Evolutionary conservation across 2,113 vertebrate species (phyloP).

Genomic region (Pygoscelis adeliae): DNA sequence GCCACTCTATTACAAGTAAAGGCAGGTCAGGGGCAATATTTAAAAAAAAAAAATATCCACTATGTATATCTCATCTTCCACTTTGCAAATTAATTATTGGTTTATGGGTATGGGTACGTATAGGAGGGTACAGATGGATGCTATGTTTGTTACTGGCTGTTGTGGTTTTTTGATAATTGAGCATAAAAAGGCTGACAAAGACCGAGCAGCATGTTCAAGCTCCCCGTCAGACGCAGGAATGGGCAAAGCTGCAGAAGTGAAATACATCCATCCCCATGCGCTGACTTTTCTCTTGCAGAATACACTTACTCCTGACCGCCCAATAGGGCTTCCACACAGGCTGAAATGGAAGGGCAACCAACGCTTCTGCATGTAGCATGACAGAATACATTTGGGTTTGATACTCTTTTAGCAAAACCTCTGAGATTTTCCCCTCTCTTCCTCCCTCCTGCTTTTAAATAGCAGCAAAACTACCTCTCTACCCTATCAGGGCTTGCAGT

Average conservation of each 20-base stretch:
- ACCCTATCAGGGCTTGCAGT: not conserved
- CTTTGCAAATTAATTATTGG: not conserved
- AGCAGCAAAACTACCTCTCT: not conserved
- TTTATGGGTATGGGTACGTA: not conserved
- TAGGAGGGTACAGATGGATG: not conserved
- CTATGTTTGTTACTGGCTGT: not conserved
- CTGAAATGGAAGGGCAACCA: not conserved
- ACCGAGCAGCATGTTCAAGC: not conserved
- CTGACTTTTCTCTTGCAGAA: not conserved
- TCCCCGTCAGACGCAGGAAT: fast-evolving
- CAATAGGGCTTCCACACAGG: not conserved
- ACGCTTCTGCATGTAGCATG: fast-evolving
- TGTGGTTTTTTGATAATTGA: not conserved
- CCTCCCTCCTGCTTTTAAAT: not conserved
- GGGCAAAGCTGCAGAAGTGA: not conserved
- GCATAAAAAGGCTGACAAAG: not conserved
- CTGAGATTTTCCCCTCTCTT: not conserved
- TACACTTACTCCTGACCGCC: not conserved
- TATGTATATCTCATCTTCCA: not conserved
- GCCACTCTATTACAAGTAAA: not conserved
- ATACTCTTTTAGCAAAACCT: not conserved
- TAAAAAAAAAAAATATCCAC: not conserved
- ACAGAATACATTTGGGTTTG: not conserved
- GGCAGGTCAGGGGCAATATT: not conserved
- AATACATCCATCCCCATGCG: fast-evolving